These are phyloP conservation scores for Macrophya annulata DNA, from an alignment of 2,888 invertebrate species.

Conservation along the genomic window DNA sequence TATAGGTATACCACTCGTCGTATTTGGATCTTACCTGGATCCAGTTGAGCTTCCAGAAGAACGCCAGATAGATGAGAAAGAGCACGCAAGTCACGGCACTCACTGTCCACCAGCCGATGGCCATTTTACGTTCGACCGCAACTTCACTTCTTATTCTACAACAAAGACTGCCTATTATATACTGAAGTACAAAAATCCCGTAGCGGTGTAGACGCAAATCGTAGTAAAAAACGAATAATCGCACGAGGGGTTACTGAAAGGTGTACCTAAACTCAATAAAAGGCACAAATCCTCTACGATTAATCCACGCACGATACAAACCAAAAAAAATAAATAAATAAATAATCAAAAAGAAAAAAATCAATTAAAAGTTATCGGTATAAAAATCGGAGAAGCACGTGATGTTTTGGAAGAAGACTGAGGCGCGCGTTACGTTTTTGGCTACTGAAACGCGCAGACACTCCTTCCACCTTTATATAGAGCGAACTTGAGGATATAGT, in stretches of 20 bases:
- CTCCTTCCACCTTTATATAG: constrained; percentile 47
- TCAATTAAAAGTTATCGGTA: neutral
- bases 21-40: constrained; percentile 67
- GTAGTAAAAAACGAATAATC: neutral
- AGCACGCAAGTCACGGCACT: constrained; percentile 61
- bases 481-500: constrained; percentile 28
- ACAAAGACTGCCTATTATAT: neutral
- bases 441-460: constrained; percentile 32
- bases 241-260: neutral
- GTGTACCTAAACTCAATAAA: neutral
- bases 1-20: neutral
- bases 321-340: no score
- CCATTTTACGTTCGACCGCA: constrained; percentile 30
- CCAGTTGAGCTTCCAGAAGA: constrained; percentile 74
- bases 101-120: constrained; percentile 65
- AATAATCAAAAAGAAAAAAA: neutral
- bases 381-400: neutral
- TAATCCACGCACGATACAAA: no score
- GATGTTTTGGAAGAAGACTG: constrained; percentile 34
- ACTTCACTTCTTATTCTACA: constrained; percentile 40
- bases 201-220: no score
- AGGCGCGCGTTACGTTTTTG: constrained; percentile 34
- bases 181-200: neutral
- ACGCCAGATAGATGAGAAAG: constrained; percentile 68
- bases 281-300: neutral